Evolutionary conservation across 2,797 vertebrate species (phyloP), one percentile per base, ranked within the genome.

Genomic region (Glyptemys insculpta): DNA sequence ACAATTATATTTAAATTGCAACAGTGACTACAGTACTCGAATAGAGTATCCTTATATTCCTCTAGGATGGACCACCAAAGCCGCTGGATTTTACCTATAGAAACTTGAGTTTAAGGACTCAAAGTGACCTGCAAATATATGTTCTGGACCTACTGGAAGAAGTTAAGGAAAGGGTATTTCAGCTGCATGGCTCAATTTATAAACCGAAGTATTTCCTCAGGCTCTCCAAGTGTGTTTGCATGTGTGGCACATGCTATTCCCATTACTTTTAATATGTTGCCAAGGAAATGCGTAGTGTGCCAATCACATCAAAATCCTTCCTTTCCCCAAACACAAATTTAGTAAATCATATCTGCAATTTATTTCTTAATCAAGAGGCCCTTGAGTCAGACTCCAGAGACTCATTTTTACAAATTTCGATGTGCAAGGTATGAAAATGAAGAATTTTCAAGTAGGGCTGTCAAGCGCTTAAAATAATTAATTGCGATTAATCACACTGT

Each of bases 291-390:
- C 14, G 44, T 44, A 91, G 92, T 94, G 94, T 98, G 96, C 95
- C 93, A 88, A 85, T 96, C 96, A 91, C 80, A 80, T 96, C 90
- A 94, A 83, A 94, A 92, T 81, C 94, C 74, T 92, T 94, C 83
- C 94, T 97, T 97, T 97, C 96, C 97, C 94, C 86, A 96, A 94
- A 96, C 91, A 97, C 97, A 96, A 95, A 95, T 93, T 96, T 97
- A 97, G 94, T 90, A 97, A 98, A 97, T 97, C 96, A 93, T 84
- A 95, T 81, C 93, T 93, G 94, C 95, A 97, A 96, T 97, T 97
- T 97, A 97, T 97, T 91, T 97, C 97, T 96, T 97, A 96, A 97
- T 97, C 98, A 98, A 97, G 94, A 98, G 96, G 92, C 93, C 86
- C 97, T 98, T 57, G 94, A 97, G 94, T 85, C 89, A 95, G 95